A percentile compares a stretch with the other conserved stretches of the same genome.
Conservation (phyloP, 2,888 invertebrate species). For the Gandaritis pyraliata region DNA sequence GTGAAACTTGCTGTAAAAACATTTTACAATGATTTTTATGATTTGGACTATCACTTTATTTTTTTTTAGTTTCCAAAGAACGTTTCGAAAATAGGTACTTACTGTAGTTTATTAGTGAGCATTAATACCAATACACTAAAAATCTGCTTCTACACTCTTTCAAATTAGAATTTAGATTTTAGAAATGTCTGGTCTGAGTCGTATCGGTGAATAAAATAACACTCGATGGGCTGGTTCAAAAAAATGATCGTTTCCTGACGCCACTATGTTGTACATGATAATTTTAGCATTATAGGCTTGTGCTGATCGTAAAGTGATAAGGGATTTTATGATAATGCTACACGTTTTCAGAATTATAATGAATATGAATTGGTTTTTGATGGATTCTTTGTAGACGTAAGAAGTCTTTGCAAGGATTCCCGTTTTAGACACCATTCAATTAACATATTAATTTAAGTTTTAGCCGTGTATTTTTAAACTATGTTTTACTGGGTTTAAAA, state of each 20-base stretch:
- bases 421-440: conserved; percentile 6
- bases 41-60: too few relatives aligned
- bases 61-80: too few relatives aligned
- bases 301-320: conserved; percentile 38
- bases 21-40: too few relatives aligned
- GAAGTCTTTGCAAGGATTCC: conserved; percentile 4
- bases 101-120: too few relatives aligned
- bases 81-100: too few relatives aligned
- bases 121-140: too few relatives aligned
- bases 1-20: too few relatives aligned
- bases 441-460: too few relatives aligned
- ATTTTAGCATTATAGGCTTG: conserved; percentile 46
- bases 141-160: too few relatives aligned
- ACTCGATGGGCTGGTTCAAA: conserved; percentile 51
- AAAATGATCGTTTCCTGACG: conserved; percentile 62
- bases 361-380: conserved; percentile 34
- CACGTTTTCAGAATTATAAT: conserved; percentile 36
- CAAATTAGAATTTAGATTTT: too few relatives aligned
- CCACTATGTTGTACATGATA: conserved; percentile 60
- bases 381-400: conserved; percentile 28
- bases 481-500: too few relatives aligned
- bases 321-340: conserved; percentile 35
- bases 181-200: neutral
- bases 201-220: conserved; percentile 15
- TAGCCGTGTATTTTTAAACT: too few relatives aligned